Conservation (phyloP, 1,140 invertebrate species). For the Drosophila pseudoananassae region DNA sequence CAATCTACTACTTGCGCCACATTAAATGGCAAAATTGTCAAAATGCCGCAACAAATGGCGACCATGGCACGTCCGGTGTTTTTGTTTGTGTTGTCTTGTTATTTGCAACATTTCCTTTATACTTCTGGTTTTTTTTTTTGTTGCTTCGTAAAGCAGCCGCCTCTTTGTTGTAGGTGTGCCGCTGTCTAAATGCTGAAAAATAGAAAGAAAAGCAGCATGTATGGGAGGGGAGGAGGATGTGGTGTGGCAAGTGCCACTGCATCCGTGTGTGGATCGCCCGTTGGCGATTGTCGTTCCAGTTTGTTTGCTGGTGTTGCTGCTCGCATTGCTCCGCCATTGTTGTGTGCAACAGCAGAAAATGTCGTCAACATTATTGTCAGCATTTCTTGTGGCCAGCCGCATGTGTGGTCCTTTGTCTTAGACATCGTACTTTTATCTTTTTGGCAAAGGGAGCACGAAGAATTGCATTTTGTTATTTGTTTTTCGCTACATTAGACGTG, state of each 20-base stretch:
- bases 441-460: conserved; percentile 6
- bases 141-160: conserved; percentile 21
- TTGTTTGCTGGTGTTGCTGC: conserved; percentile 36
- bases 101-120: conserved; percentile 36
- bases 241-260: conserved; percentile 7
- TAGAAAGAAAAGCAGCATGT: neutral
- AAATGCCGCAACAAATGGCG: conserved; percentile 74
- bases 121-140: neutral
- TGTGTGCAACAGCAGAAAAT: conserved; percentile 73
- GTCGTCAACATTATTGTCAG: conserved; percentile 62
- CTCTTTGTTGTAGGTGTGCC: conserved; percentile 39
- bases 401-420: conserved; percentile 41
- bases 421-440: conserved; percentile 10
- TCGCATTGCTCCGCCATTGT: conserved; percentile 33
- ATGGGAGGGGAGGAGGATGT: neutral
- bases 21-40: conserved; percentile 72
- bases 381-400: conserved; percentile 46
- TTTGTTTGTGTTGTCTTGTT: conserved; percentile 22
- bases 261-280: conserved; percentile 35
- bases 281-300: conserved; percentile 55
- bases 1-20: conserved; percentile 39
- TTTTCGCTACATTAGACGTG: conserved; percentile 52
- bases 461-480: conserved; percentile 54
- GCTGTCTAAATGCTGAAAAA: conserved; percentile 16
- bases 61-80: conserved; percentile 58